phyloP scores from a whole-genome alignment of 2,113 vertebrate genomes.

The Anthoscopus minutus region DNA sequence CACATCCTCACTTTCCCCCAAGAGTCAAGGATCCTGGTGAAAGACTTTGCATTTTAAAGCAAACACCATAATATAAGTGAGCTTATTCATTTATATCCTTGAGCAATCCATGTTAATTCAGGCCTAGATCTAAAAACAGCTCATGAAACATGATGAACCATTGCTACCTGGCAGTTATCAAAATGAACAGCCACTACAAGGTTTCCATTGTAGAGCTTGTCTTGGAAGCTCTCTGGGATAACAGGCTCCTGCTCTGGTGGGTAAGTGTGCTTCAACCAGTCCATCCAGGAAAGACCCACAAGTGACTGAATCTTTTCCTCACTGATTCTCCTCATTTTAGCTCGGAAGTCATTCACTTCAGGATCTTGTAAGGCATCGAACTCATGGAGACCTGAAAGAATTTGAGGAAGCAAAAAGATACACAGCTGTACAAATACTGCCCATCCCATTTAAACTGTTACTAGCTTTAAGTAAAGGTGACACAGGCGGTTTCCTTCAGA shows the following conservation, averaged over 20 bases:
- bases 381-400: slow-evolving; percentile 87
- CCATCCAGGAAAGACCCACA: slow-evolving; percentile 83
- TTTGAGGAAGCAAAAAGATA: background rate
- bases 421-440: background rate
- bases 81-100: background rate
- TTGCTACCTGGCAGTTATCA: slow-evolving; percentile 86
- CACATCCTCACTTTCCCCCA: background rate
- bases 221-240: slow-evolving; percentile 74
- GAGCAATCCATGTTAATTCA: background rate
- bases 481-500: background rate
- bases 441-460: background rate
- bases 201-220: slow-evolving; percentile 77
- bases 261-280: slow-evolving; percentile 90
- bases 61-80: background rate
- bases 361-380: slow-evolving; percentile 90
- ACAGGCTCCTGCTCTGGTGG: slow-evolving; percentile 84
- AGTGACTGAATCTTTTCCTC: slow-evolving; percentile 87
- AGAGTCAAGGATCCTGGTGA: background rate
- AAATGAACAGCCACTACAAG: slow-evolving; percentile 93
- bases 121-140: background rate
- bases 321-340: slow-evolving; percentile 88
- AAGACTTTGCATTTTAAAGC: background rate
- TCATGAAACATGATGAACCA: background rate
- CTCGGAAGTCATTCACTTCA: slow-evolving; percentile 93
- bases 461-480: background rate